These are phyloP conservation scores for Temnothorax curvispinosus DNA, from an alignment of 1,140 invertebrate species.

Conservation along the genomic window DNA sequence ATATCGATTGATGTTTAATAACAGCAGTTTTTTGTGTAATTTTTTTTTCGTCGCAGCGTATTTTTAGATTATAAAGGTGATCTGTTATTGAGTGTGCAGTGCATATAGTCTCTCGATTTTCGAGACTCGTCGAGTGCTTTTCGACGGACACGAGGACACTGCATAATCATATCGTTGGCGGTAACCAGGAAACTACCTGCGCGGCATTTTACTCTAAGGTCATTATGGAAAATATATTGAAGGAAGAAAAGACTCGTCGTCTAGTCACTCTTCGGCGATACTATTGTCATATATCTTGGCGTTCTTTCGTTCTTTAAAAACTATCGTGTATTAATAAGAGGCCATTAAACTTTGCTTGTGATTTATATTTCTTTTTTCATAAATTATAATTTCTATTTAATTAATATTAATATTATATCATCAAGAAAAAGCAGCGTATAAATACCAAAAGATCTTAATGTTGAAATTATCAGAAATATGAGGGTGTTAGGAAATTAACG, in stretches of 20 bases:
- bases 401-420: neutral
- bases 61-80: neutral
- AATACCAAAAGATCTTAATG: neutral
- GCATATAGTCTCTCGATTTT: conserved; percentile 78
- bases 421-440: neutral
- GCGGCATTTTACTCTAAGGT: conserved; percentile 52
- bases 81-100: neutral
- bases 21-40: neutral
- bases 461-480: neutral
- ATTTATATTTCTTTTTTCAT: too few species aligned
- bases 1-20: neutral
- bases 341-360: too few species aligned
- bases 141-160: conserved; percentile 78
- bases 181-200: conserved; percentile 79
- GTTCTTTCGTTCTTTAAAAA: neutral
- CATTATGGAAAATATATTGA: conserved; percentile 19
- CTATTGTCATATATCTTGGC: neutral
- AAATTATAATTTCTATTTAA: too few species aligned
- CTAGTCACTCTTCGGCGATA: too few species aligned
- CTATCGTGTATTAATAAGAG: too few species aligned
- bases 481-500: neutral
- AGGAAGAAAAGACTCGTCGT: conserved; percentile 16
- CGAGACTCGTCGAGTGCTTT: conserved; percentile 67
- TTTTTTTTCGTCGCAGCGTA: neutral
- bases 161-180: conserved; percentile 77